Evolutionary conservation across 2,797 vertebrate species (phyloP), one percentile per base, ranked within the genome.

Genomic region (Phataginus tricuspis): DNA sequence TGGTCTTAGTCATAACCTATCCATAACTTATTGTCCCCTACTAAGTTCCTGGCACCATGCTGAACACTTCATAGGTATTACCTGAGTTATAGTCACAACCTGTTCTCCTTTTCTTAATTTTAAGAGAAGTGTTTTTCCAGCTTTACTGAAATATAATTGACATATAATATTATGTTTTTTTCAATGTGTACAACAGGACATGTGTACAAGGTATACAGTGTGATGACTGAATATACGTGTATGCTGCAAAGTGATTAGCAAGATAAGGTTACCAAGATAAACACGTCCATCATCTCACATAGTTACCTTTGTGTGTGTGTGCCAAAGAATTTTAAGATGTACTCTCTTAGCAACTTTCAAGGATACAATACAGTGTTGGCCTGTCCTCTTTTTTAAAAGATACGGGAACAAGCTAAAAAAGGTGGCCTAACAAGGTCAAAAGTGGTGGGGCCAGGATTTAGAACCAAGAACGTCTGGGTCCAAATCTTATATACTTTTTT

Each of bases 321-420:
- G 39, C 25, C 7, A 51, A 82, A 42, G 83, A 34, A 34, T 82
- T 88, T 77, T 7, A 51, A 25, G 5, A 29, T 39, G 51, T 78
- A 45, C 53, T 77, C 10, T 78, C 37, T 57, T 64, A 68, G 49
- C 39, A 42, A 34, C 51, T 75, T 75, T 61, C 29, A 75, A 27
- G n/a, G 39, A 29, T n/a, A 39, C 15, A 39, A 3, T 68, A 39
- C 27, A 10, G 34, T 42, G n/a, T 23, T 68, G 49, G 42, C 27
- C 29, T 66, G 14, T 51, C 57, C 14, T 29, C 64, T 85, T 89
- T 64, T 84, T 74, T 45, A 45, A 83, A 66, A 39, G 53, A 31
- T 42, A 49, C 63, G 72, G 49, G 92, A 96, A 80, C 19, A 69
- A 59, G 55, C 25, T 84, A 31, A 51, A 93, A 86, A 79, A 77